Base-by-base conservation (phyloP, 2,113 vertebrate species). In the Eudorcas thomsonii region DNA sequence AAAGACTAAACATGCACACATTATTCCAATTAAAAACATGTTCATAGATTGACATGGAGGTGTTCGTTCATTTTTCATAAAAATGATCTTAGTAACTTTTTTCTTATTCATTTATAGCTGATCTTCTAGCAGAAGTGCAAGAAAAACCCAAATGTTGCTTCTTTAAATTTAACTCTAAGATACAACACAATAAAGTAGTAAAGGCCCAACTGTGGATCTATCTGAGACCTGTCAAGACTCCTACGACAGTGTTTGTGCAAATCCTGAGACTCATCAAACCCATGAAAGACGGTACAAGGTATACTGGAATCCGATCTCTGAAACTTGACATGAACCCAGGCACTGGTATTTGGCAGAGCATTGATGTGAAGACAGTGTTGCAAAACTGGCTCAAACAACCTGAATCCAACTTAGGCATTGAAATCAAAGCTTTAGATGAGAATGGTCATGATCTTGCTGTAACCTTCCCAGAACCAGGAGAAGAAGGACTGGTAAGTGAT, bases 361-460 rank as follows among this genome's bases (percentile, higher is more conserved):
- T 99, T 94, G 99, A 99, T 97, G 99, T 99, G 98, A 99, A 99
- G 98, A 99, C 99, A 98, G 99, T 99, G 98, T 90, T 99, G 98
- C 99, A 99, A 80, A 99, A 99, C 98, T 99, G 99, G 99, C 99
- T 99, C 98, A 99, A 99, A 99, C 99, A 99, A 98, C 99, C 99
- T 54, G 99, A 99, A 99, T 99, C 99, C 98, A 99, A 99, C 99
- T 99, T 99, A 99, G 99, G 99, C 98, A 99, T 99, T 98, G 99
- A 99, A 99, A 99, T 99, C 96, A 99, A 99, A 98, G 99, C 99
- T 95, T 99, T 99, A 91, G 99, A 99, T 98, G 99, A 99, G 94
- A 99, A 99, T 85, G 99, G 99, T 94, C 99, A 98, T 55, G 99
- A 99, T 98, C 98, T 99, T 95, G 99, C 99, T 84, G 99, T 99